Conservation (phyloP, 2,888 invertebrate species). For the Temnothorax rugatulus region DNA sequence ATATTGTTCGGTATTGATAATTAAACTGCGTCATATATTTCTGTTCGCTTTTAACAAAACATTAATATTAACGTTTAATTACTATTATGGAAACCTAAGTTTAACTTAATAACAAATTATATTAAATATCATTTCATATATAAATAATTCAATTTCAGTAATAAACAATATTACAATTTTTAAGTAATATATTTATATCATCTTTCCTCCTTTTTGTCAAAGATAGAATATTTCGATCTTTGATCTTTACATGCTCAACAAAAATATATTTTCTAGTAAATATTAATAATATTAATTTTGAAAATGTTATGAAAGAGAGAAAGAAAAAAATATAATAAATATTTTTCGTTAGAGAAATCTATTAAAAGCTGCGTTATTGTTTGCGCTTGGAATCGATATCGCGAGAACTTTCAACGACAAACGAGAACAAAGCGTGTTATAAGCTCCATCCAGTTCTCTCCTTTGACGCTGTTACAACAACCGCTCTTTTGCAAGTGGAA, state of each 20-base stretch:
- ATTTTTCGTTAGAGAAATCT: background rate
- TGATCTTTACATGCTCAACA: background rate
- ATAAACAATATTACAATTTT: background rate
- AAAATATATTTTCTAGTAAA: background rate
- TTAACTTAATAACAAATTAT: background rate
- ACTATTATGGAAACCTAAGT: background rate
- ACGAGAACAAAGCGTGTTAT: conserved; percentile 45
- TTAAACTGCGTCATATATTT: background rate
- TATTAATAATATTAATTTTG: background rate
- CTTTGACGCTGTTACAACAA: conserved; percentile 48
- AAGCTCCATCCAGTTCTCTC: conserved; percentile 24
- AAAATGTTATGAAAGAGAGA: background rate
- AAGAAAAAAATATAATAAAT: background rate
- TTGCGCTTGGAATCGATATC: conserved; percentile 34
- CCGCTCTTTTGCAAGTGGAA: conserved; percentile 47
- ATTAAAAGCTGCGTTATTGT: conserved; percentile 22
- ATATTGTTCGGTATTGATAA: background rate
- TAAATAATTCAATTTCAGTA: background rate
- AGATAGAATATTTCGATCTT: background rate
- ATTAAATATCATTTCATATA: background rate
- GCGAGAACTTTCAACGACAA: conserved; percentile 44
- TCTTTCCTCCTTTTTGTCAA: background rate
- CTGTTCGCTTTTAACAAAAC: conserved; percentile 4
- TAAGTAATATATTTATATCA: background rate
- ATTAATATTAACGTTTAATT: conserved; percentile 6